Evolutionary conservation across 2,797 vertebrate species (phyloP), one percentile per base, ranked within the genome.

Genomic region (Muscicapa striata): DNA sequence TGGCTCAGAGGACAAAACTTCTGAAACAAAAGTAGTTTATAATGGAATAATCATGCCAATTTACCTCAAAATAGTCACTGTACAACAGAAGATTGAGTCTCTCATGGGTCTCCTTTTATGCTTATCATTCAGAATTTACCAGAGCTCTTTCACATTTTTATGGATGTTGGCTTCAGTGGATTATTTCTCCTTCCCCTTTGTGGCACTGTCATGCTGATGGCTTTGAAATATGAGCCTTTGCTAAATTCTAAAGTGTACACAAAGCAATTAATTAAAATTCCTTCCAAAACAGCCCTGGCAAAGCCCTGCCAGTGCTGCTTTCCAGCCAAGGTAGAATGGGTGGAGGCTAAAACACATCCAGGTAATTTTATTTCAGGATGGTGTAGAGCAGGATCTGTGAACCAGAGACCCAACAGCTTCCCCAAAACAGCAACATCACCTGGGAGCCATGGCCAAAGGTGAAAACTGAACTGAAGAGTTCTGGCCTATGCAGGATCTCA

Each of bases 261-360:
- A 93, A 95, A 94, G 59, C 88, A 84, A 95, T 96, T 93, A 92
- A 96, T 96, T 96, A 83, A 84, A 95, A 95, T 94, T 87, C 89
- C 70, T 95, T 94, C 87, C 80, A 66, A 93, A 90, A 58, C 54
- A 91, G 76, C 66, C 76, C 92, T 70, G 76, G 94, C 74, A 52
- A 79, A 93, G 38, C 58, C 69, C 34, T 23, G n/a, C n/a, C 75
- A 29, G 38, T 45, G 54, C 59, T 74, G 77, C 72, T 91, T 80
- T 76, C 57, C 75, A 84, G 84, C 77, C 87, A 91, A 91, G 84
- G 95, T 94, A 11, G 86, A 29, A 62, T 15, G 77, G 41, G 76
- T 2, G 27, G 87, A 85, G 75, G 69, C 26, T 62, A 48, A 87
- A 87, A 87, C 21, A 23, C 63, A 76, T 70, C 72, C 89, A 83